Evolutionary conservation across 2,113 vertebrate genomes (phyloP).

Genomic region (Megaptera novaeangliae): DNA sequence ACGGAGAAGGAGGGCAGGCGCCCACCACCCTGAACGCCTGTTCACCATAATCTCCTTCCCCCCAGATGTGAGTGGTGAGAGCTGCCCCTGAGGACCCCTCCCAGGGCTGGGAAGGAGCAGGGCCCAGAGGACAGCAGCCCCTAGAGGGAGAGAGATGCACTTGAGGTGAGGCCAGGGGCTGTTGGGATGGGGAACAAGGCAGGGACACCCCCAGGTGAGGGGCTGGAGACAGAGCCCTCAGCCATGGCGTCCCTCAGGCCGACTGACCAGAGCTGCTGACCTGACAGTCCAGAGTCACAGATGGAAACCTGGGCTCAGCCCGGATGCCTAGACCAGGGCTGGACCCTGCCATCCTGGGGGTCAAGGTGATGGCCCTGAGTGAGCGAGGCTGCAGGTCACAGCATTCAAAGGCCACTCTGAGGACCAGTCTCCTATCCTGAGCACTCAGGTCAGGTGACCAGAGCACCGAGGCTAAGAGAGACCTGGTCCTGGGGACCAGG

Average conservation of each 20-base stretch:
- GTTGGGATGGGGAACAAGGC: rapidly evolving
- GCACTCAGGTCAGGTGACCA: background rate
- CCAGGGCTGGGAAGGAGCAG: too few relatives aligned
- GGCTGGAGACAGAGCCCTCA: background rate
- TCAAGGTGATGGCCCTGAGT: background rate
- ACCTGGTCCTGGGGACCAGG: background rate
- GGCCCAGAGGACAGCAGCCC: background rate
- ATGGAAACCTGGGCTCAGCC: background rate
- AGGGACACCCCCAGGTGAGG: background rate
- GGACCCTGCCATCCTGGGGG: background rate
- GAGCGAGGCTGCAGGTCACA: background rate
- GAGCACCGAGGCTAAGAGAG: background rate
- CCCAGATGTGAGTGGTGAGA: too few relatives aligned
- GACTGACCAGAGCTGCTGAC: background rate
- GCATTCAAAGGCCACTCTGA: background rate
- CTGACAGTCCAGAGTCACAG: background rate
- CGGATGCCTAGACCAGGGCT: rapidly evolving
- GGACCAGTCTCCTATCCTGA: background rate
- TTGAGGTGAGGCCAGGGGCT: background rate
- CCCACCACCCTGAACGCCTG: background rate
- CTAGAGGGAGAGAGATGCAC: background rate
- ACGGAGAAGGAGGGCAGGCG: background rate
- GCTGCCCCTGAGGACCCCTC: background rate
- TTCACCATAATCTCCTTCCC: background rate
- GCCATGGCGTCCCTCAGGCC: background rate